Evolutionary conservation across 2,888 invertebrate species (phyloP), one percentile per base, ranked within the genome.

Genomic region (Troides oblongomaculatus): DNA sequence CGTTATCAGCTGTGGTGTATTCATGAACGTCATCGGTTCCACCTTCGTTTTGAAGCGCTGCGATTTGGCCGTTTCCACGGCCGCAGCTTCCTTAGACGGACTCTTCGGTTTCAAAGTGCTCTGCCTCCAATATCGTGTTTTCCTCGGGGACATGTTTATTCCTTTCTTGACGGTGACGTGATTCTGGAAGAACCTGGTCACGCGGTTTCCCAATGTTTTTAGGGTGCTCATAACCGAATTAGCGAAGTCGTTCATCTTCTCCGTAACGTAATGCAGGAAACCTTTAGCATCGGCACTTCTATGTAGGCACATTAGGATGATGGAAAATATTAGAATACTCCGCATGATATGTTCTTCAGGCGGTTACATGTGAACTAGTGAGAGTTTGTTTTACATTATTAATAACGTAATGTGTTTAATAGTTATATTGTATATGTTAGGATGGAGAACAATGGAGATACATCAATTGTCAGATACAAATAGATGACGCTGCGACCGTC

Each of bases 1-100:
- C 2, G 73, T 75, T 3, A 84, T 84, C 60, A 90, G 75, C 66
- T 87, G 84, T 2, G 87, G 81, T 12, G 84, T 84, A 2, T 84
- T 80, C 80, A 87, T 78, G 6, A 81, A 72, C 2, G 78, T 78
- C 21, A 80, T 78, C n/a, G 81, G 79, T 66, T 83, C 83, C 4
- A 75, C 72, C 70, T 76, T 81, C 21, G 79, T 61, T 57, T 72
- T 78, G 10, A 72, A 23, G 64, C 76, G 77, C 46, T 79, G 79
- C 0, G 77, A 72, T 8, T 66, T 68, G 30, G 77, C 75, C 0
- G 71, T 72, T 61, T 76, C 74, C 7, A 76, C 75, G 36, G 72
- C 75, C 1, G 76, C 75, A 50, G 70, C 72, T 73, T 72, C 76
- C 69, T 79, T 80, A 0, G 79, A 74, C 17, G 43, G 56, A 56